Conservation (phyloP, 2,888 invertebrate genomes). For the Dasypolia templi region DNA sequence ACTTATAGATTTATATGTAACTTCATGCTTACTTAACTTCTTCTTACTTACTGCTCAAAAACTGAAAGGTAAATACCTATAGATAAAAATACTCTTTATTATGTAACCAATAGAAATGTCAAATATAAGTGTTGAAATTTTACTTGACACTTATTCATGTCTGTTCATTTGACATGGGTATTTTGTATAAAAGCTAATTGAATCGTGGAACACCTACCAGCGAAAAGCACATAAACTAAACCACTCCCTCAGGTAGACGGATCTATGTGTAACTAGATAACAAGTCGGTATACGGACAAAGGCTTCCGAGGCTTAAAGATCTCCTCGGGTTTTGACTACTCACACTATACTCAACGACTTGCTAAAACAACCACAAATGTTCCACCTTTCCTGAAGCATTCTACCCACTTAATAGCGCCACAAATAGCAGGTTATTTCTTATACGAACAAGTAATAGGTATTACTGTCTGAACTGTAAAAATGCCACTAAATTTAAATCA, state of each 20-base stretch:
- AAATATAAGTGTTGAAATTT: not conserved
- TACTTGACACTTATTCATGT: not conserved
- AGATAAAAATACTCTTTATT: not conserved
- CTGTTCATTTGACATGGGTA: not conserved
- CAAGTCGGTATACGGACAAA: constrained; percentile 24
- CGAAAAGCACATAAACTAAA: not conserved
- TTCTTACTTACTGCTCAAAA: not conserved
- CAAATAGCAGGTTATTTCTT: constrained; percentile 47
- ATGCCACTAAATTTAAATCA: constrained; percentile 60
- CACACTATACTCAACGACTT: constrained; percentile 51
- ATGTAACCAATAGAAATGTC: not conserved
- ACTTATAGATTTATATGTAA: not conserved
- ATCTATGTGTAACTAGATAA: constrained; percentile 28
- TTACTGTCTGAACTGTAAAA: constrained; percentile 39
- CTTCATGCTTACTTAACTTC: too few relatives aligned
- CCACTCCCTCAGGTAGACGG: not conserved
- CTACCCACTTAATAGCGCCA: constrained; percentile 34
- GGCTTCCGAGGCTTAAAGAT: constrained; percentile 30
- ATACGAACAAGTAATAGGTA: constrained; percentile 19
- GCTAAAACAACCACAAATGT: constrained; percentile 45
- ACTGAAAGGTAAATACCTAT: not conserved
- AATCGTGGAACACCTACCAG: constrained; percentile 5
- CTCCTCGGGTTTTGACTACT: constrained; percentile 29
- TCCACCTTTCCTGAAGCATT: constrained; percentile 35
- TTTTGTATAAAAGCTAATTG: not conserved